Percentiles rank a stretch among this genome's conserved stretches.
Evolutionary conservation across 2,888 invertebrate genomes (phyloP).

Genomic region (Drosophila paramelanica): DNA sequence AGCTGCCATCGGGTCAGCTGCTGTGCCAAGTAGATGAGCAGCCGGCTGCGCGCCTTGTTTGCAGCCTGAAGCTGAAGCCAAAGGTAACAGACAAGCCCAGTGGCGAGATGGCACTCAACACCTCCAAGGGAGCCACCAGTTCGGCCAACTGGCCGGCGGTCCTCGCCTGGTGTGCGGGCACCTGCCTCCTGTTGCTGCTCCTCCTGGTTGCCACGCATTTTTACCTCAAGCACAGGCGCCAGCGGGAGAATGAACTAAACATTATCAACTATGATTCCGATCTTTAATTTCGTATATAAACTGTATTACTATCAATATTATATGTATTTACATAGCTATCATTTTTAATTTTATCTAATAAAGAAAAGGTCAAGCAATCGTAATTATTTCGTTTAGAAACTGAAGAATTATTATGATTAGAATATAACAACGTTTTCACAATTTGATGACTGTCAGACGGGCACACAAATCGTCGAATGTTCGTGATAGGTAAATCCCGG

Average conservation of each 20-base stretch:
- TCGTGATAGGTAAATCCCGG: slow-evolving; percentile 83
- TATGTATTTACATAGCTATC: no score
- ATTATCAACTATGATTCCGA: slow-evolving; percentile 1
- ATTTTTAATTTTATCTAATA: no score
- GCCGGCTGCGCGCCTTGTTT: slow-evolving; percentile 27
- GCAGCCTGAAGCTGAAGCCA: slow-evolving; percentile 8
- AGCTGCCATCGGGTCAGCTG: slow-evolving; percentile 28
- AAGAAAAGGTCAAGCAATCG: no score
- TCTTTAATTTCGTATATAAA: not conserved
- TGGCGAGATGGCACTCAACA: slow-evolving; percentile 85
- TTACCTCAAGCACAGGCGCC: slow-evolving; percentile 11
- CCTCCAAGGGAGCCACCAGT: not conserved
- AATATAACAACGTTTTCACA: no score
- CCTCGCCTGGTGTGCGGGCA: slow-evolving; percentile 18
- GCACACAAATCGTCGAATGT: slow-evolving; percentile 81
- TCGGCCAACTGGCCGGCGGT: slow-evolving; percentile 27
- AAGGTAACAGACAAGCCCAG: slow-evolving; percentile 50
- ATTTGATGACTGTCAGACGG: slow-evolving; percentile 45
- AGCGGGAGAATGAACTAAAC: not conserved
- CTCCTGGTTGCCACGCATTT: not conserved
- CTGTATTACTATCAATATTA: no score
- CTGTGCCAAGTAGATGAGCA: slow-evolving; percentile 36
- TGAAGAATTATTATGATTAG: no score
- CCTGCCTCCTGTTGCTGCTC: slow-evolving; percentile 16
- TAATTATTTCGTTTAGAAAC: no score